phyloP scores from a whole-genome alignment of 2,113 vertebrate species.

The Ophiodon elongatus region DNA sequence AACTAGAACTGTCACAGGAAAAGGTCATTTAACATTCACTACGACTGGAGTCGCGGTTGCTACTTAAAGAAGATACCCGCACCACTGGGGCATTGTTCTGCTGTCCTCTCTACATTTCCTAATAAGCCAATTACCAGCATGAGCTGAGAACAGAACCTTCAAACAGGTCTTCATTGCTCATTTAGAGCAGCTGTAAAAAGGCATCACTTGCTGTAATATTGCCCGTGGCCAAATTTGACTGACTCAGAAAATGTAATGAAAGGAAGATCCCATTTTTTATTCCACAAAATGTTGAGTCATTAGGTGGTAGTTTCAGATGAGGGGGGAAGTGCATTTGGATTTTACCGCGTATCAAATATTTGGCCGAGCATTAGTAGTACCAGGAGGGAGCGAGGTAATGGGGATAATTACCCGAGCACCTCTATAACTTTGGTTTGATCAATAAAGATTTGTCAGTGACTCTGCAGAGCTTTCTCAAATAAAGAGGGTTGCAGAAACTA shows the following conservation, averaged over 20 bases:
- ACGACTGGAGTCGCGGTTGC: conserved; percentile 18
- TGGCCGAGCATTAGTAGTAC: conserved; percentile 11
- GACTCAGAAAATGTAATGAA: conserved; percentile 14
- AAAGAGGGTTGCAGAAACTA: conserved; percentile 15
- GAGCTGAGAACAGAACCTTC: conserved; percentile 10
- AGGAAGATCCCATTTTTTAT: neutral
- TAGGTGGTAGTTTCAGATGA: conserved; percentile 9
- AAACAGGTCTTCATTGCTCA: conserved; percentile 13
- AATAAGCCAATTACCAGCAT: conserved; percentile 34
- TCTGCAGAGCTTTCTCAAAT: conserved; percentile 1
- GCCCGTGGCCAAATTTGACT: conserved; percentile 5
- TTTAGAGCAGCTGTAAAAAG: conserved; percentile 19
- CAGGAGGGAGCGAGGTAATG: neutral
- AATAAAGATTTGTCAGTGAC: conserved; percentile 22
- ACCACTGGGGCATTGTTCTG: conserved; percentile 24
- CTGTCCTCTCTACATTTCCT: neutral
- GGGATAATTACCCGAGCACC: neutral
- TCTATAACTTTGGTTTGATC: conserved; percentile 24
- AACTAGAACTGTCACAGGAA: neutral
- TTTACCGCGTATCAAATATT: conserved; percentile 27
- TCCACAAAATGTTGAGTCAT: neutral
- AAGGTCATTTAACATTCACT: conserved; percentile 26
- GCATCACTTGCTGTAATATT: conserved; percentile 6
- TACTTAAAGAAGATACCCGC: conserved; percentile 34
- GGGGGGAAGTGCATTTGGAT: conserved; percentile 1